Percentiles rank a stretch among this genome's conserved stretches.
These are phyloP conservation scores for Gobiocypris rarus DNA, from an alignment of 2,113 vertebrate genomes.

Conservation along the genomic window DNA sequence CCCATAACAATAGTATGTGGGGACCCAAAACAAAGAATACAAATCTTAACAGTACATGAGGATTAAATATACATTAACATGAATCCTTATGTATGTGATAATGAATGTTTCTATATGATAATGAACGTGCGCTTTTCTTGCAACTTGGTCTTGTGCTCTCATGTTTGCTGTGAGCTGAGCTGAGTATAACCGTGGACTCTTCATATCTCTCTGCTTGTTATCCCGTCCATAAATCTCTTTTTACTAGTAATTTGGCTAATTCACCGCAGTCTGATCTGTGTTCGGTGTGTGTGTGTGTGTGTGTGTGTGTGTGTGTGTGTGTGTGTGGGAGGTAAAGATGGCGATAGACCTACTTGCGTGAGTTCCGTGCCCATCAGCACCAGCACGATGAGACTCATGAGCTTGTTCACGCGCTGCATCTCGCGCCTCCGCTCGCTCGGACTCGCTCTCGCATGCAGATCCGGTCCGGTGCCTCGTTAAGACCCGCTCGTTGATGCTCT, in stretches of 20 bases:
- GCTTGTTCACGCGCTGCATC: constrained; percentile 93
- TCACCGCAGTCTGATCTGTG: constrained; percentile 50
- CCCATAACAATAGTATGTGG: background rate
- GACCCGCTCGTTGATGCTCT: constrained; percentile 32
- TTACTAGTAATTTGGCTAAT: constrained; percentile 59
- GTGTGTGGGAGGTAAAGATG: constrained; percentile 71
- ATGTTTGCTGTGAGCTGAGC: background rate
- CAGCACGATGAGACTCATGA: constrained; percentile 90
- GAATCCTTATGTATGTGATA: too few relatives aligned
- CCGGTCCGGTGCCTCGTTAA: constrained; percentile 49
- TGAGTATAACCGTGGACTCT: background rate
- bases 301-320: constrained; percentile 9
- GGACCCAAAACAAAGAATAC: background rate
- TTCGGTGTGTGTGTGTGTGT: background rate
- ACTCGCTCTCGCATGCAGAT: constrained; percentile 82
- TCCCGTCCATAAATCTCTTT: constrained; percentile 67
- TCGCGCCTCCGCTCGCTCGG: constrained; percentile 80
- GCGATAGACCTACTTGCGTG: constrained; percentile 93
- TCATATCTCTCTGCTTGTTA: constrained; percentile 58
- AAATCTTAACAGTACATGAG: background rate
- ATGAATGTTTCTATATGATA: background rate
- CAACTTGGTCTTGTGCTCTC: background rate
- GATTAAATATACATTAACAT: background rate
- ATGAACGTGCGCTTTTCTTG: background rate
- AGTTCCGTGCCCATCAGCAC: constrained; percentile 96